Conservation (phyloP, 2,888 invertebrate genomes). For the Malachius bipustulatus region DNA sequence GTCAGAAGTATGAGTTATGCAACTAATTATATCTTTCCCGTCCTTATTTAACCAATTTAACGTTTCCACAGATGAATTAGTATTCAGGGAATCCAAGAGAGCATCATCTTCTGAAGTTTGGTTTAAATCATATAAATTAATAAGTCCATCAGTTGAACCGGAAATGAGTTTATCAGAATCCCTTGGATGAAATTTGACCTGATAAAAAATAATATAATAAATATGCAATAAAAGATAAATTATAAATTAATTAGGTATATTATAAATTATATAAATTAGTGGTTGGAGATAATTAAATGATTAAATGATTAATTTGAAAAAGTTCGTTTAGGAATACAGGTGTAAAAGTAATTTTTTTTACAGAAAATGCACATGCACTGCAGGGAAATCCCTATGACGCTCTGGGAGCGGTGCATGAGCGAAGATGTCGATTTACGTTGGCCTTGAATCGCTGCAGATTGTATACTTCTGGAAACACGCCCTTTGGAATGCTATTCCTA, state of each 20-base stretch:
- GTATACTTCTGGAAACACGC: no score
- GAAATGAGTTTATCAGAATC: constrained; percentile 56
- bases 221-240: constrained; percentile 4
- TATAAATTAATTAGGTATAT: background rate
- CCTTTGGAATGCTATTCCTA: no score
- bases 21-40: constrained; percentile 44
- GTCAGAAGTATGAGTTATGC: constrained; percentile 60
- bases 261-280: no score
- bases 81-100: constrained; percentile 60
- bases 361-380: no score
- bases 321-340: no score
- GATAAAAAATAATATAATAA: constrained; percentile 18
- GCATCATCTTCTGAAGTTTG: constrained; percentile 70
- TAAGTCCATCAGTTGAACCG: constrained; percentile 72
- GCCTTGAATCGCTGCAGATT: no score
- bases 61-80: constrained; percentile 62
- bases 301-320: no score
- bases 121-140: constrained; percentile 71
- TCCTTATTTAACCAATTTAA: constrained; percentile 42
- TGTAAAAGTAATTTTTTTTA: no score
- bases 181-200: constrained; percentile 59
- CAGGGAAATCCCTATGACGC: no score
- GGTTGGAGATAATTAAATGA: no score
- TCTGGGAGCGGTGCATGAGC: no score
- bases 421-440: no score